Evolutionary conservation across 1,140 invertebrate genomes (phyloP).

Genomic region (Lerema accius): DNA sequence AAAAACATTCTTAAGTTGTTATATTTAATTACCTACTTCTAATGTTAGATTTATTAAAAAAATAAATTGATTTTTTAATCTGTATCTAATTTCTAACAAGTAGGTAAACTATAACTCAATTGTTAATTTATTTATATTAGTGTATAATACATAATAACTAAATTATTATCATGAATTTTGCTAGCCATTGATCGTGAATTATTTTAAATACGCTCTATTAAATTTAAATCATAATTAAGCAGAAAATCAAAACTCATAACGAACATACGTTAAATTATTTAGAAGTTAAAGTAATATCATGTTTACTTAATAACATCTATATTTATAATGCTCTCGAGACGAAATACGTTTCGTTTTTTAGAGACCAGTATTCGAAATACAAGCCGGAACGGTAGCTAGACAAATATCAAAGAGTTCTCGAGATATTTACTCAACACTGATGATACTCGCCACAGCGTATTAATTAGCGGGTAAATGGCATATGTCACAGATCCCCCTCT

Average conservation of each 20-base stretch:
- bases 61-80: too few species aligned
- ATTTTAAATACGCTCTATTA: too few species aligned
- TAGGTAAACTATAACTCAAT: too few species aligned
- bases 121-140: too few species aligned
- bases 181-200: too few species aligned
- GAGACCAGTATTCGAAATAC: neutral
- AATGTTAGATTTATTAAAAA: too few species aligned
- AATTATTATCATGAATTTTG: too few species aligned
- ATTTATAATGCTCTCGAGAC: slow-evolving; percentile 36
- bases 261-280: neutral
- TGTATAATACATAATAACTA: too few species aligned
- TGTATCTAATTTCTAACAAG: too few species aligned
- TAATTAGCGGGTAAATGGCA: slow-evolving; percentile 67
- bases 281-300: slow-evolving; percentile 3
- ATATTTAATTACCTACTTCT: too few species aligned
- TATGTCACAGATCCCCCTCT: slow-evolving; percentile 68
- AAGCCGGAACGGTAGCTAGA: slow-evolving; percentile 14
- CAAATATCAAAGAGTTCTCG: slow-evolving; percentile 21
- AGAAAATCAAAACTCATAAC: neutral
- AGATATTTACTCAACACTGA: slow-evolving; percentile 29
- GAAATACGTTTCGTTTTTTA: slow-evolving; percentile 15
- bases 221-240: too few species aligned
- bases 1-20: too few species aligned
- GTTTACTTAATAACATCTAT: neutral
- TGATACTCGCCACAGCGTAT: slow-evolving; percentile 43